phyloP scores from a whole-genome alignment of 2,888 invertebrate species.

The Ctenicera cuprea region DNA sequence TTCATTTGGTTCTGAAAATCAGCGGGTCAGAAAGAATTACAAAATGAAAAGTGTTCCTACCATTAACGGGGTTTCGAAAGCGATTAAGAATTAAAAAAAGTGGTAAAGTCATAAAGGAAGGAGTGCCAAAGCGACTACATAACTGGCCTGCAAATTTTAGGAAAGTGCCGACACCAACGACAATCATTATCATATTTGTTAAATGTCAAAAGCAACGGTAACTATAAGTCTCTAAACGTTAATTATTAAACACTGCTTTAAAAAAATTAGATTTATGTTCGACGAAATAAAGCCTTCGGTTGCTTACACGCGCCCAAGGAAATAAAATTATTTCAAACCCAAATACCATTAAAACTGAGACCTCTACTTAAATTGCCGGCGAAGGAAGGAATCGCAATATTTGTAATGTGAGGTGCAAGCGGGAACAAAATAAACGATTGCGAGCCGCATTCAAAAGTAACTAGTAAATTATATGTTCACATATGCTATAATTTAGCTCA shows the following conservation, averaged over 20 bases:
- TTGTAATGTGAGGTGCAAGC: conserved; percentile 33
- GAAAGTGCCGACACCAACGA: conserved; percentile 25
- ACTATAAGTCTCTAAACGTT: conserved; percentile 6
- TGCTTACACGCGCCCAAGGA: not conserved
- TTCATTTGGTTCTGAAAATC: conserved; percentile 9
- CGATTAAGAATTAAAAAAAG: conserved; percentile 9
- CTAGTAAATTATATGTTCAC: conserved; percentile 51
- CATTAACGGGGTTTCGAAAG: conserved; percentile 26
- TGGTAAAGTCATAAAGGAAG: conserved; percentile 10
- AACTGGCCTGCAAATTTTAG: conserved; percentile 22
- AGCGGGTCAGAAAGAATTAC: conserved; percentile 15
- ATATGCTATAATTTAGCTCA: conserved; percentile 48
- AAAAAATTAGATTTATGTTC: conserved; percentile 23
- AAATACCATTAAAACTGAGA: conserved; percentile 16
- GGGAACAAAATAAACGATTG: conserved; percentile 33
- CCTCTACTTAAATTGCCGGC: conserved; percentile 24
- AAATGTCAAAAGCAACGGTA: conserved; percentile 32
- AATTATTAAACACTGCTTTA: conserved; percentile 11
- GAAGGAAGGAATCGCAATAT: conserved; percentile 30
- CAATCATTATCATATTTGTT: conserved; percentile 28
- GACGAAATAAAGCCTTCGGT: not conserved
- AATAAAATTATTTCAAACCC: conserved; percentile 15
- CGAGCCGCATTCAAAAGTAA: conserved; percentile 36
- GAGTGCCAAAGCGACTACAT: conserved; percentile 19
- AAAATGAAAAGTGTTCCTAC: conserved; percentile 16